Conservation (phyloP, 2,797 vertebrate species). For the Neomorphus geoffroyi region DNA sequence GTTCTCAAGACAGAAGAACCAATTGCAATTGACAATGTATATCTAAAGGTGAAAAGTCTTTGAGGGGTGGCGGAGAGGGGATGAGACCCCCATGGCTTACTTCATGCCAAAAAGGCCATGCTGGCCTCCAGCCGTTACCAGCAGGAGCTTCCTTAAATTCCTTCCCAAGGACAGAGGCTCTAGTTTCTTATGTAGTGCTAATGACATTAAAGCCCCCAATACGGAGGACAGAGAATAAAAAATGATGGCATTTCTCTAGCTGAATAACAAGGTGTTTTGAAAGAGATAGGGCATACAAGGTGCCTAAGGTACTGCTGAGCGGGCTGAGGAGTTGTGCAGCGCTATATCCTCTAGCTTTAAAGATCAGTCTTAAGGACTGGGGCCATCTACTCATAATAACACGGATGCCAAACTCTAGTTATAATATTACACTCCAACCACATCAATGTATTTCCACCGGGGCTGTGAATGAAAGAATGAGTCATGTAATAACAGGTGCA, state of each 20-base stretch:
- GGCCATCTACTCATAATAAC: background rate
- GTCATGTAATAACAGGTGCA: conserved; percentile 63
- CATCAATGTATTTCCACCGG: conserved; percentile 55
- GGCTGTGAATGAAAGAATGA: conserved; percentile 49
- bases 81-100: background rate
- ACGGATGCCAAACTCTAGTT: conserved; percentile 38
- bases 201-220: background rate
- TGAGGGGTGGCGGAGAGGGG: background rate
- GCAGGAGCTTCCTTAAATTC: background rate
- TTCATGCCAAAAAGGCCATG: background rate
- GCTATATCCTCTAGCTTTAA: background rate
- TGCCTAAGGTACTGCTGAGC: background rate
- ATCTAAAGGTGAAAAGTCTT: background rate
- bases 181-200: background rate
- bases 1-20: background rate
- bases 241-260: background rate
- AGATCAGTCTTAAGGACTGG: background rate
- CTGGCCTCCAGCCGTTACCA: background rate
- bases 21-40: background rate
- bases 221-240: background rate
- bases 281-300: background rate
- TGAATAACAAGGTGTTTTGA: background rate
- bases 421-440: conserved; percentile 56
- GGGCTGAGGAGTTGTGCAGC: background rate
- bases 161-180: background rate